Conservation (phyloP, 1,140 invertebrate genomes). For the Potamilus streckersoni region DNA sequence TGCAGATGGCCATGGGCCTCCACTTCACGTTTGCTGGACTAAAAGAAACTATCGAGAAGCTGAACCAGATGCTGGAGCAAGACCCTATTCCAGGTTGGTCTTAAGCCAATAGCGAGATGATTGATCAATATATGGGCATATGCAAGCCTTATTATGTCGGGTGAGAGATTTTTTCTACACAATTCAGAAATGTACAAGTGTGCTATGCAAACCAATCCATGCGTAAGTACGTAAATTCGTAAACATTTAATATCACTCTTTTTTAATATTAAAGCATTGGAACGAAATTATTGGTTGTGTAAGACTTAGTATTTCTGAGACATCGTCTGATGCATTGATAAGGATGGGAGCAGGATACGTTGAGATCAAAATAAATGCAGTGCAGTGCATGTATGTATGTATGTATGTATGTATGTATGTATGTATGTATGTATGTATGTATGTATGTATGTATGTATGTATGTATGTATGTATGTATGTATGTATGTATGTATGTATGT, state of each 20-base stretch:
- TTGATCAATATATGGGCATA: constrained; percentile 18
- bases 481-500: too few relatives aligned
- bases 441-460: too few relatives aligned
- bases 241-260: not conserved
- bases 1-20: not conserved
- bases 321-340: not conserved
- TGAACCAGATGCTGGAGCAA: constrained; percentile 1
- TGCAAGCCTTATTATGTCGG: not conserved
- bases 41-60: constrained; percentile 3
- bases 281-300: too few relatives aligned
- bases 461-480: too few relatives aligned
- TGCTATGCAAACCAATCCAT: not conserved
- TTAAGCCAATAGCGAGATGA: too few relatives aligned
- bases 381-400: too few relatives aligned
- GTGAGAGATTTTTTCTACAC: constrained; percentile 20
- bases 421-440: too few relatives aligned
- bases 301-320: too few relatives aligned
- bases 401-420: too few relatives aligned
- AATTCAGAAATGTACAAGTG: constrained; percentile 7
- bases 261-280: too few relatives aligned
- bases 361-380: not conserved
- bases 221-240: not conserved
- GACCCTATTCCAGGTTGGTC: constrained; percentile 16
- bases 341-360: not conserved
- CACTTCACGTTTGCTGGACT: constrained; percentile 11